Evolutionary conservation across 2,113 vertebrate species (phyloP).

Genomic region (Perca fluviatilis): DNA sequence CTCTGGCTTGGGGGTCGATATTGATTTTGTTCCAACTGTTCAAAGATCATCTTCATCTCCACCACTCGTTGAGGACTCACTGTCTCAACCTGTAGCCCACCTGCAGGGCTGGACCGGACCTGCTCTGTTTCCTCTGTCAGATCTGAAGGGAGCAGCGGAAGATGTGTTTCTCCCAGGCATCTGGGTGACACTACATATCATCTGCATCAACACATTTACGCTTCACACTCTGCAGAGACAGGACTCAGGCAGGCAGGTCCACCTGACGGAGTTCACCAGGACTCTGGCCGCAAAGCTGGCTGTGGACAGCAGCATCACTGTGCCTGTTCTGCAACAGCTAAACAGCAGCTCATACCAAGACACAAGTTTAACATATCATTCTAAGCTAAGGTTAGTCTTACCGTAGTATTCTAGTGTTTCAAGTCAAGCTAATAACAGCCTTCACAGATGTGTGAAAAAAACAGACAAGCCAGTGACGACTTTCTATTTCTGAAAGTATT

Average conservation of each 20-base stretch:
- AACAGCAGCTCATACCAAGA: conserved; percentile 63
- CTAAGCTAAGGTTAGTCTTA: conserved; percentile 55
- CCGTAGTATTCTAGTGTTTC: background rate
- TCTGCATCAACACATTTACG: conserved; percentile 74
- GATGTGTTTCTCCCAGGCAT: conserved; percentile 67
- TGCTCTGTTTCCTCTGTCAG: conserved; percentile 43
- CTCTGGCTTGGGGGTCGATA: conserved; percentile 45
- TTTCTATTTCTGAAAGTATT: conserved; percentile 13
- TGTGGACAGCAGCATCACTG: conserved; percentile 27
- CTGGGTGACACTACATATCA: conserved; percentile 59
- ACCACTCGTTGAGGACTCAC: background rate
- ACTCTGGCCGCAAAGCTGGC: conserved; percentile 71
- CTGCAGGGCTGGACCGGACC: conserved; percentile 72
- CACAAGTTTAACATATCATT: background rate
- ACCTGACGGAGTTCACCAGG: conserved; percentile 59
- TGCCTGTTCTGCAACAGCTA: conserved; percentile 51
- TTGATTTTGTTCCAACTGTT: conserved; percentile 47
- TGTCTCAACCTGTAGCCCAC: conserved; percentile 30
- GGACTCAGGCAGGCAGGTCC: conserved; percentile 28
- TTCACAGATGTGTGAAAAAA: background rate
- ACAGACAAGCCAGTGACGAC: background rate
- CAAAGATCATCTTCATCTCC: conserved; percentile 28
- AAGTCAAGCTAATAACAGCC: background rate
- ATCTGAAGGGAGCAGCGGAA: background rate
- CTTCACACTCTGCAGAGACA: conserved; percentile 64